A percentile compares a stretch with the other conserved stretches of the same genome.
Evolutionary conservation across 2,113 vertebrate genomes (phyloP).

Genomic region (Sphaerodactylus townsendi): DNA sequence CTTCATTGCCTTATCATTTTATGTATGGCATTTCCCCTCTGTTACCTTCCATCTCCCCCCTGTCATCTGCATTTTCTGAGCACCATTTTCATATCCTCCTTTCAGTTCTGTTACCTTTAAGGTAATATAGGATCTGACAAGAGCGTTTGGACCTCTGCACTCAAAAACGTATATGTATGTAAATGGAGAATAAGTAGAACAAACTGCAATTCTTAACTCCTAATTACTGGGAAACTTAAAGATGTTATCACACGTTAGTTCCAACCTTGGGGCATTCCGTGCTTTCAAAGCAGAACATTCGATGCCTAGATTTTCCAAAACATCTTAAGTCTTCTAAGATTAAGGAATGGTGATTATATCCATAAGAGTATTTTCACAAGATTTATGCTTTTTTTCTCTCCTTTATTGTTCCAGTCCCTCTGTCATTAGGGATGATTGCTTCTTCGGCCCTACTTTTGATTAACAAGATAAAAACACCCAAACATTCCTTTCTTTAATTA

Average conservation of each 20-base stretch:
- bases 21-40: slow-evolving; percentile 61
- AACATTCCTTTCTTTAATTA: slow-evolving; percentile 41
- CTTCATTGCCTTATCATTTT: slow-evolving; percentile 64
- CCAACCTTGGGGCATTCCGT: slow-evolving; percentile 39
- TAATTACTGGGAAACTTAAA: slow-evolving; percentile 45
- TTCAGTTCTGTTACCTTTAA: slow-evolving; percentile 51
- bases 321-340: slow-evolving; percentile 24
- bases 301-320: slow-evolving; percentile 34
- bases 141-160: background rate
- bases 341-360: background rate
- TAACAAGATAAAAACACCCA: slow-evolving; percentile 44
- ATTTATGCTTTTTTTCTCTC: background rate
- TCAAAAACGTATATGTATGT: slow-evolving; percentile 35
- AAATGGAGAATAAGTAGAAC: slow-evolving; percentile 29
- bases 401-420: slow-evolving; percentile 19
- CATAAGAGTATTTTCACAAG: background rate
- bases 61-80: slow-evolving; percentile 67
- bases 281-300: slow-evolving; percentile 29
- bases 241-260: slow-evolving; percentile 46
- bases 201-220: slow-evolving; percentile 40
- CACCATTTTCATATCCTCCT: slow-evolving; percentile 43
- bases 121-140: slow-evolving; percentile 36
- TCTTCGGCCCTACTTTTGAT: slow-evolving; percentile 29
- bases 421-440: background rate
- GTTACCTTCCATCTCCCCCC: slow-evolving; percentile 50